Evolutionary conservation across 2,797 vertebrate genomes (phyloP).

Genomic region (Brachyalestes nurse): DNA sequence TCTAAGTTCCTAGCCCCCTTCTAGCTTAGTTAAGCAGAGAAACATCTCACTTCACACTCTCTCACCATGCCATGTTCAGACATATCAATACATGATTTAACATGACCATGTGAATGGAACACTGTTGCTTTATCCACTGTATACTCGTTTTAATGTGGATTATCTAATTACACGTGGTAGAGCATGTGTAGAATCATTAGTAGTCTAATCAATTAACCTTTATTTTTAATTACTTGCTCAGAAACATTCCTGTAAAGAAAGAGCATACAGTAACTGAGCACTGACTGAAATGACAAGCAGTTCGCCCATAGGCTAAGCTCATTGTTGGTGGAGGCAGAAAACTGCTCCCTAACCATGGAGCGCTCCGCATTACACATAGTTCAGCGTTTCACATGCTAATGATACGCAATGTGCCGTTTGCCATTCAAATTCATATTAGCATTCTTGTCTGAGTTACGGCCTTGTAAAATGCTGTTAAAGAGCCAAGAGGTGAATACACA

Average conservation of each 20-base stretch:
- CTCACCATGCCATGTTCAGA: background rate
- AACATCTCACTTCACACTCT: background rate
- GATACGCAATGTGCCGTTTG: slow-evolving; percentile 54
- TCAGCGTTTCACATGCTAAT: slow-evolving; percentile 51
- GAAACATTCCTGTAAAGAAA: slow-evolving; percentile 13
- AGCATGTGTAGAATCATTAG: background rate
- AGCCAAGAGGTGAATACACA: slow-evolving; percentile 59
- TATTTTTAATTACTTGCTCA: background rate
- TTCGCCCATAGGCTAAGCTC: slow-evolving; percentile 37
- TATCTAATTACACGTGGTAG: background rate
- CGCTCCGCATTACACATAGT: slow-evolving; percentile 52
- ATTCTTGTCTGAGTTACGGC: slow-evolving; percentile 59
- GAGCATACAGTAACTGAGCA: background rate
- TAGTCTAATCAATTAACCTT: background rate
- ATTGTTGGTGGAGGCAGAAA: slow-evolving; percentile 1
- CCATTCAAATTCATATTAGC: slow-evolving; percentile 61
- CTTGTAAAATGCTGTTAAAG: slow-evolving; percentile 55
- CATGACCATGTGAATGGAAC: background rate
- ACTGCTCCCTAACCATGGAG: slow-evolving; percentile 30
- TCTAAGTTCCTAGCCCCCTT: background rate
- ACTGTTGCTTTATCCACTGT: background rate
- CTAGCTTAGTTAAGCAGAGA: background rate
- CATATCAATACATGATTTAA: background rate
- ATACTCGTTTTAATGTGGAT: background rate
- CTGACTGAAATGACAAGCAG: slow-evolving; percentile 18